These are phyloP conservation scores for Agrenia bidenticulata DNA, from an alignment of 2,888 invertebrate genomes.

Conservation along the genomic window DNA sequence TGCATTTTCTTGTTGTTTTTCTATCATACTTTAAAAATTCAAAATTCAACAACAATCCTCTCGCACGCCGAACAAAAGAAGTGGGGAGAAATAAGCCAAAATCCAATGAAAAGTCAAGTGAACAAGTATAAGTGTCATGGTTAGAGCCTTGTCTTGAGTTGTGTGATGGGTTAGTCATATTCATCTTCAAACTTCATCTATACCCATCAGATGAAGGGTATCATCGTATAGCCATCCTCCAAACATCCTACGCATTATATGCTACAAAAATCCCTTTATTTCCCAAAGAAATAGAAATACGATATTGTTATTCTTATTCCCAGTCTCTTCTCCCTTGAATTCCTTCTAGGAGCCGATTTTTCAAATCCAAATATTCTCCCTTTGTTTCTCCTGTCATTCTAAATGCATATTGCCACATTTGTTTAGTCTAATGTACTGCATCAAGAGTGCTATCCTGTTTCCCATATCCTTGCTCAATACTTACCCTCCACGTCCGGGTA, in stretches of 20 bases:
- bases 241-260: no score
- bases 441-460: background rate
- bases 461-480: no score
- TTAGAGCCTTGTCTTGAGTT: background rate
- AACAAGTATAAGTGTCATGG: conserved; percentile 8
- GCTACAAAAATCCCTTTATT: no score
- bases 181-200: no score
- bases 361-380: background rate
- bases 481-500: no score
- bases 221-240: no score
- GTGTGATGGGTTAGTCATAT: background rate
- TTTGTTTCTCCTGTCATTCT: conserved; percentile 9
- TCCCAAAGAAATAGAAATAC: no score
- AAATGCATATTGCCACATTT: conserved; percentile 10
- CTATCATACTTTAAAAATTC: no score
- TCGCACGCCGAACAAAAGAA: no score
- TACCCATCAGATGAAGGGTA: no score
- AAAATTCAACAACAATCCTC: no score
- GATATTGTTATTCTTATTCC: background rate
- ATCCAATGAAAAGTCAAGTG: conserved; percentile 7
- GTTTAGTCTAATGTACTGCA: conserved; percentile 3
- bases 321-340: conserved; percentile 1
- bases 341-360: conserved; percentile 2
- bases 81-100: background rate
- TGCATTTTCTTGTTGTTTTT: no score